phyloP scores from a whole-genome alignment of 2,113 vertebrate genomes.

The Phyllostomus hastatus region DNA sequence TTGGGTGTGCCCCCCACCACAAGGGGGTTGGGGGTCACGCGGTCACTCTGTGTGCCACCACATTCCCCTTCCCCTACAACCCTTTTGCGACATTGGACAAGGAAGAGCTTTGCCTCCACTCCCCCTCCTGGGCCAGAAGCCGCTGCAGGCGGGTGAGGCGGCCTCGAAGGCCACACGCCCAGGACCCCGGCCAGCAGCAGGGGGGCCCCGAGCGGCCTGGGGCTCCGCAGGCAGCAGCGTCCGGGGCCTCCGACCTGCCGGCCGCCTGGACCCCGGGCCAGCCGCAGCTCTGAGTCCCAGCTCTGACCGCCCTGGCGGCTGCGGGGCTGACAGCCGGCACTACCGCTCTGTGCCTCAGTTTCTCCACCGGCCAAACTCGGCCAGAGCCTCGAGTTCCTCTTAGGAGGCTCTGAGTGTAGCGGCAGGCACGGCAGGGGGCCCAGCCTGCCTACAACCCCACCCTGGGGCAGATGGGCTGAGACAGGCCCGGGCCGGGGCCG shows the following conservation, averaged over 20 bases:
- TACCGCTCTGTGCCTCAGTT: neutral
- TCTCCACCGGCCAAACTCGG: neutral
- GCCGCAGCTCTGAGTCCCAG: neutral
- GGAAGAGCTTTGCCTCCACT: neutral
- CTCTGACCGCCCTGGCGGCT: too few relatives aligned
- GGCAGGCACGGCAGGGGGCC: neutral
- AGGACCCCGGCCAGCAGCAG: neutral
- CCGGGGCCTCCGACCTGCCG: neutral
- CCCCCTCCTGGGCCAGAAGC: neutral
- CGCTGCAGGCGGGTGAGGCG: accelerated
- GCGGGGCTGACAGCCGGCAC: neutral
- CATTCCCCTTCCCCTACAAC: neutral
- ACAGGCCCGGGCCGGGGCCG: too few relatives aligned
- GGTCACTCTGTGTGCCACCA: neutral
- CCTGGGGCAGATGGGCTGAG: neutral
- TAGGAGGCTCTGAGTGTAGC: neutral
- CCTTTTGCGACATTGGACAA: neutral
- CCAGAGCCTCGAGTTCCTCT: too few relatives aligned
- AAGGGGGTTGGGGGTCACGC: neutral
- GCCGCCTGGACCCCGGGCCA: too few relatives aligned
- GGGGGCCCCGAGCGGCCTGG: neutral
- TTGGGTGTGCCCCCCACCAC: accelerated
- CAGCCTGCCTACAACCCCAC: neutral
- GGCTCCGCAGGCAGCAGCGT: neutral
- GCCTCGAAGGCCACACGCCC: accelerated